Base-by-base conservation (phyloP, 2,113 vertebrate species). In the Nothobranchius kuhntae region DNA sequence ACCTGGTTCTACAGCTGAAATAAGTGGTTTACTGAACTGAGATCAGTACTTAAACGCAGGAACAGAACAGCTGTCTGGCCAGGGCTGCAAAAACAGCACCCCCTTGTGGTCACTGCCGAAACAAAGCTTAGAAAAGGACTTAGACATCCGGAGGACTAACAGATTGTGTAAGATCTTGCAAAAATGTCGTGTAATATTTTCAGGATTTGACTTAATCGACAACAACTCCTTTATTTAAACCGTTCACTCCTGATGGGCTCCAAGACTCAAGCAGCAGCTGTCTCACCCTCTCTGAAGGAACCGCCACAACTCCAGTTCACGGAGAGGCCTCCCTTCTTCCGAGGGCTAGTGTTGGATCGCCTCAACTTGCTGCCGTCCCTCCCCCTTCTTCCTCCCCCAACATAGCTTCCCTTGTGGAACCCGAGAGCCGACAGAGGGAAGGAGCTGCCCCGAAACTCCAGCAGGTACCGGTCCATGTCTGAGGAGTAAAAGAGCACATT, bases 341-440 rank as follows among this genome's bases (percentile, higher is more conserved):
- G 90, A 38, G 96, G 96, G 82, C 95, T 95, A 72, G 96, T 98
- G 89, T 93, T 98, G 86, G 95, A 95, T 84, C 94, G 95, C 85
- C 95, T 95, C 95, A 97, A 93, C 70, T 93, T 91, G 65, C 88
- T 68, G 47, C 85, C 83, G 60, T 96, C 95, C 13, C 92, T 90
- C 59, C 91, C 95, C 80, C 94, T 95, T 76, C 95, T 84, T 61
- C 92, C 90, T 35, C 86, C 90, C 1, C 80, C 4, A 7, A 17
- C 84, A 52, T 59, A 30, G 1, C 88, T 92, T 78, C 86, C 82
- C 81, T 85, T 85, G 45, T 93, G 95, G 74, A 86, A 93, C 0
- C 95, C 91, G 64, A 96, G 88, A 57, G 94, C 70, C 0, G 94
- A 93, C 67, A 98, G 86, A 48, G 96, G 93, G 86, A 97, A 95